These are phyloP conservation scores for Corvus moneduloides DNA, from an alignment of 2,113 vertebrate species.

Conservation along the genomic window DNA sequence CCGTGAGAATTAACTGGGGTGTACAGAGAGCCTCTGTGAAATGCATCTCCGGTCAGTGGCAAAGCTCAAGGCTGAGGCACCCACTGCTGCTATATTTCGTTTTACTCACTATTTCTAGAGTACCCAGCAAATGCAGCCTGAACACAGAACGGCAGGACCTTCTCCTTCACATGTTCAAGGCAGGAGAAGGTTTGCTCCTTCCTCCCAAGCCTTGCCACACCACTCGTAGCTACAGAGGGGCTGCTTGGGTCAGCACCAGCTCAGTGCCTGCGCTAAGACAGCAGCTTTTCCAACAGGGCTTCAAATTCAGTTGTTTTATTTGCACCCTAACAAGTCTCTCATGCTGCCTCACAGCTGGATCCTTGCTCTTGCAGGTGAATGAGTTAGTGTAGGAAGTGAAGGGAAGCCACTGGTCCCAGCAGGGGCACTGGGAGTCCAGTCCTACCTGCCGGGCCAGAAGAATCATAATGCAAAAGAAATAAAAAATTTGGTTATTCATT, in stretches of 20 bases:
- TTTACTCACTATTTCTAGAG: neutral
- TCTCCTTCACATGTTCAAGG: fast-evolving
- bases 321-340: neutral
- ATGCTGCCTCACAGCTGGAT: neutral
- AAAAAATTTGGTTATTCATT: neutral
- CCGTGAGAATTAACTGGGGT: neutral
- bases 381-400: neutral
- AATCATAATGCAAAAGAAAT: neutral
- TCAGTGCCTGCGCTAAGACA: neutral
- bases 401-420: neutral
- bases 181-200: neutral
- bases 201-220: fast-evolving
- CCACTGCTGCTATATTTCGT: neutral
- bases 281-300: neutral
- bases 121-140: neutral
- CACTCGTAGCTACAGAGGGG: neutral
- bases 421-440: neutral
- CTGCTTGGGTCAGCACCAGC: neutral
- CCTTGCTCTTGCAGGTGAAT: neutral
- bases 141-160: neutral
- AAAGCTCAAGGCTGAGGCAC: neutral
- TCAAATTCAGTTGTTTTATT: neutral
- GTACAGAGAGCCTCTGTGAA: neutral
- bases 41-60: neutral
- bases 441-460: neutral